Conservation (phyloP, 2,797 vertebrate genomes). For the Rallus crepitans region DNA sequence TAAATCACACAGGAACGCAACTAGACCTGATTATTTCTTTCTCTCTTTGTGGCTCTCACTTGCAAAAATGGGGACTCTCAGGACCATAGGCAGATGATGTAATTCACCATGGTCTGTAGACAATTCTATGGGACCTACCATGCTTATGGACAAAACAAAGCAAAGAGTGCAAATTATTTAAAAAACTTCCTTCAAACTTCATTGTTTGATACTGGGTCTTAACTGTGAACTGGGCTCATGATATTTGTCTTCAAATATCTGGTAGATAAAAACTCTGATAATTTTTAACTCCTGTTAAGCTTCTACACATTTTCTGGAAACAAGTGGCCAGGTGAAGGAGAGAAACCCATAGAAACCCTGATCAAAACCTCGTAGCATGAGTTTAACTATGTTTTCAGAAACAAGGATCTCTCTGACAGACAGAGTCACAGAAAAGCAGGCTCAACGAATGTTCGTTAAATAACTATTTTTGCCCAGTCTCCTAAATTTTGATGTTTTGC, state of each 20-base stretch:
- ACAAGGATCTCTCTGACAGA: neutral
- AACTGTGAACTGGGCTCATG: neutral
- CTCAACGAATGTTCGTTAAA: neutral
- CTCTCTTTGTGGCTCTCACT: neutral
- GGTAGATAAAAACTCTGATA: neutral
- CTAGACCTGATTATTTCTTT: neutral
- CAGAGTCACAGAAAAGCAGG: neutral
- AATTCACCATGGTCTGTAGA: neutral
- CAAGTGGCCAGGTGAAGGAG: neutral
- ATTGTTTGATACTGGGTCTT: neutral
- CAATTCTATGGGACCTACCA: neutral
- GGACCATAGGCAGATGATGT: neutral
- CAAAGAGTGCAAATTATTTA: neutral
- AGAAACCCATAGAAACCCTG: neutral
- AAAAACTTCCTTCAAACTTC: neutral
- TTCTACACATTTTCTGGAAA: neutral
- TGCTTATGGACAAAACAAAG: neutral
- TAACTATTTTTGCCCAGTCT: neutral
- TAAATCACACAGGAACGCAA: too few species aligned
- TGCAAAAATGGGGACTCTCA: neutral
- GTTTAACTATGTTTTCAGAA: neutral
- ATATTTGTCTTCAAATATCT: neutral
- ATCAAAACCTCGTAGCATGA: neutral
- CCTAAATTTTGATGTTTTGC: neutral
- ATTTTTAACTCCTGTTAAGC: neutral